A percentile compares a stretch with the other conserved stretches of the same genome.
phyloP scores from a whole-genome alignment of 2,888 invertebrate species.

The Neoitamus cyanurus region DNA sequence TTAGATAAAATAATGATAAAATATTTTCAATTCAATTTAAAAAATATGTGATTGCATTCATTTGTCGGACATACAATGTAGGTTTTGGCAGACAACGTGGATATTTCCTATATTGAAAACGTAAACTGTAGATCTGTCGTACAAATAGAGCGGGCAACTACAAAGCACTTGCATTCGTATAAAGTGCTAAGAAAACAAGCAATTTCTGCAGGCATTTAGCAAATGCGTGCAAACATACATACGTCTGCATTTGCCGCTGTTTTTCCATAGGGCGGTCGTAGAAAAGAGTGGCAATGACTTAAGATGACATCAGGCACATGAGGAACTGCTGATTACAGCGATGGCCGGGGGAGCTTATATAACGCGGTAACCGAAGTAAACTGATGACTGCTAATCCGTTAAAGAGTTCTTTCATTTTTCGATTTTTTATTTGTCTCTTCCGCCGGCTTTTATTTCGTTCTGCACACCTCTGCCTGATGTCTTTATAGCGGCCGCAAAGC shows the following conservation, averaged over 20 bases:
- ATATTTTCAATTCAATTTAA: too few species aligned
- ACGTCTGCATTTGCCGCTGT: background rate
- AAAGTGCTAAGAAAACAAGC: background rate
- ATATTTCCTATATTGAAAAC: background rate
- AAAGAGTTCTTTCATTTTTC: background rate
- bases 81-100: background rate
- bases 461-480: background rate
- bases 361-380: background rate
- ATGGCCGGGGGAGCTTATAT: background rate
- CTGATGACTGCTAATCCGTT: slow-evolving; percentile 12
- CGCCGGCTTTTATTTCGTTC: background rate
- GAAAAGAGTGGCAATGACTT: slow-evolving; percentile 27
- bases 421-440: background rate
- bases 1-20: too few species aligned
- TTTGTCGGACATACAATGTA: background rate
- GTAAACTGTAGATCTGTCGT: background rate
- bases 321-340: background rate
- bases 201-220: background rate
- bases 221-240: background rate
- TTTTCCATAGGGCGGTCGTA: background rate
- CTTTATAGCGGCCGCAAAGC: slow-evolving; percentile 1
- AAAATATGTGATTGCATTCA: too few species aligned
- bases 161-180: background rate
- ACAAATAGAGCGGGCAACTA: background rate
- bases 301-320: background rate